A percentile compares a stretch with the other conserved stretches of the same genome.
Evolutionary conservation across 2,113 vertebrate species (phyloP).

Genomic region (Bubo blakistoni): DNA sequence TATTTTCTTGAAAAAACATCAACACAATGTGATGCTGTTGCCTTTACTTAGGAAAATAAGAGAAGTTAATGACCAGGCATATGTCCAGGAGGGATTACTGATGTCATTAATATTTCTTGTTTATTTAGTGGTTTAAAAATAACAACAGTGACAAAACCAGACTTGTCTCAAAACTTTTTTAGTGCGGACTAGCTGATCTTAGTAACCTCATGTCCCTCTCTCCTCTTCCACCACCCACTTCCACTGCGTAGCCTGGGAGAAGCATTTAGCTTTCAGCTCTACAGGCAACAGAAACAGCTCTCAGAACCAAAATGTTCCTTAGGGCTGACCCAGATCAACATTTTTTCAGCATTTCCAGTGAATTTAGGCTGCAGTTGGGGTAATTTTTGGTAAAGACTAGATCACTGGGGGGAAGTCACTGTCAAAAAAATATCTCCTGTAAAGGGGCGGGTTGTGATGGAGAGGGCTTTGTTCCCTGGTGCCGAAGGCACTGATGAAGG

Average conservation of each 20-base stretch:
- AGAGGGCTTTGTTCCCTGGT: neutral
- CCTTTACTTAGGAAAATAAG: constrained; percentile 67
- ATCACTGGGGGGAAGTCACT: neutral
- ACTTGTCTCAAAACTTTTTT: neutral
- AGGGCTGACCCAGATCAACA: neutral
- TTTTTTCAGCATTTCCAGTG: neutral
- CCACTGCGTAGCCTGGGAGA: neutral
- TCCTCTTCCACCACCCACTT: neutral
- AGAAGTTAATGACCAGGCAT: constrained; percentile 40
- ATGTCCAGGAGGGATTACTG: neutral
- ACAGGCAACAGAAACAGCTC: neutral
- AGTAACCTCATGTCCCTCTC: neutral
- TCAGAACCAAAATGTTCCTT: neutral
- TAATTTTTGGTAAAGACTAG: neutral
- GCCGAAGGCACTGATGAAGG: neutral
- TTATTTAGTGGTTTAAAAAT: constrained; percentile 36
- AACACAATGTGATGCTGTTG: constrained; percentile 44
- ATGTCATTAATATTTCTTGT: constrained; percentile 40
- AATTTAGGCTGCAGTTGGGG: neutral
- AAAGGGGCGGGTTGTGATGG: neutral
- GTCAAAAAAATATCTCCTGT: neutral
- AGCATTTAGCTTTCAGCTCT: neutral
- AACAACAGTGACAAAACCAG: neutral
- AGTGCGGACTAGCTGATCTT: neutral
- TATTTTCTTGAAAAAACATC: constrained; percentile 66